Evolutionary conservation across 2,113 vertebrate species (phyloP).

Genomic region (Emydura subglobosa): DNA sequence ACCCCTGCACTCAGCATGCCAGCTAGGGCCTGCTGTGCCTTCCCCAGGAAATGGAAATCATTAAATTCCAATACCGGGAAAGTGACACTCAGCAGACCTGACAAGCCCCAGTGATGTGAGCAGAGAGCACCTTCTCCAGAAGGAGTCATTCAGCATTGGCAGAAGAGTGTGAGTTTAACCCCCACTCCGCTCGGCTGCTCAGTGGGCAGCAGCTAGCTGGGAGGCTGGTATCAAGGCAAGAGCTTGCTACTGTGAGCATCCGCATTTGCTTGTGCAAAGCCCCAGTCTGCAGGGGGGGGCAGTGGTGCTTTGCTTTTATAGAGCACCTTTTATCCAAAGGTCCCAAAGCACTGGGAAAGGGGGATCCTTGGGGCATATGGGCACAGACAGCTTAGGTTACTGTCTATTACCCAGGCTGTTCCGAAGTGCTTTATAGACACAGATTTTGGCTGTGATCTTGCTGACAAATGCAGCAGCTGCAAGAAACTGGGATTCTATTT

Average conservation of each 20-base stretch:
- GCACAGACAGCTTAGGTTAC: neutral
- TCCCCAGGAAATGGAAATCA: neutral
- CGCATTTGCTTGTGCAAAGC: neutral
- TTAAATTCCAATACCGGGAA: neutral
- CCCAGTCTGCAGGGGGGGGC: neutral
- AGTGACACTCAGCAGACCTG: neutral
- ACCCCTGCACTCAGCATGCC: neutral
- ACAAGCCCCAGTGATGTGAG: neutral
- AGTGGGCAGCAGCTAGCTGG: neutral
- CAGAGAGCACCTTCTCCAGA: neutral
- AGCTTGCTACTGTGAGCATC: neutral
- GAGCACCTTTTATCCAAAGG: neutral
- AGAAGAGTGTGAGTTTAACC: neutral
- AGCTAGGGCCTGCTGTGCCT: neutral
- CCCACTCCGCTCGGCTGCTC: neutral
- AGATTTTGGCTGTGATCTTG: neutral
- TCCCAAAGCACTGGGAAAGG: neutral
- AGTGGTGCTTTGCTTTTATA: neutral
- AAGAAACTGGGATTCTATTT: rapidly evolving
- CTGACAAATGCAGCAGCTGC: rapidly evolving
- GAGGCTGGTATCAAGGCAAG: neutral
- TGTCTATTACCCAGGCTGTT: neutral
- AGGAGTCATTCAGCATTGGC: neutral
- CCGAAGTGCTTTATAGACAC: neutral
- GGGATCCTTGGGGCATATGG: neutral